Percentiles rank a stretch among this genome's conserved stretches.
phyloP scores from a whole-genome alignment of 1,140 invertebrate genomes.

The Caenorhabditis remanei region DNA sequence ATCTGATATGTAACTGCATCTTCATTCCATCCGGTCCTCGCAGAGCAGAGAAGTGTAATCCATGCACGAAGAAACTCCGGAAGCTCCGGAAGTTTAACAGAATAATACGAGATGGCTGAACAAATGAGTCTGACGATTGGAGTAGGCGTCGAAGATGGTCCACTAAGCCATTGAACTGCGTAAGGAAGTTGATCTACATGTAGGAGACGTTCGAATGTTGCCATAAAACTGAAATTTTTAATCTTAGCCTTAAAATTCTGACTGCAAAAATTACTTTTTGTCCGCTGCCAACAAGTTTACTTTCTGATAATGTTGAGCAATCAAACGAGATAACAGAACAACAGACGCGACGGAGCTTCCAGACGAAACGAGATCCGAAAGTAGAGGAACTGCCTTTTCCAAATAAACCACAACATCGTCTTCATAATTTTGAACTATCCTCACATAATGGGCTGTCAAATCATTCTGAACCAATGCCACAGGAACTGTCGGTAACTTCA shows the following conservation, averaged over 20 bases:
- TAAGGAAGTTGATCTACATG: slow-evolving; percentile 62
- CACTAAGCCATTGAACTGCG: slow-evolving; percentile 62
- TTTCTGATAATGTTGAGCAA: slow-evolving; percentile 54
- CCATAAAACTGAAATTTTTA: slow-evolving; percentile 60
- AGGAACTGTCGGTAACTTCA: slow-evolving; percentile 52
- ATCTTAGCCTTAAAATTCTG: too few relatives aligned
- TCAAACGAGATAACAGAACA: slow-evolving; percentile 47
- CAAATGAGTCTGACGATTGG: slow-evolving; percentile 59
- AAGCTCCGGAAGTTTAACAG: slow-evolving; percentile 9
- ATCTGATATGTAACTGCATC: slow-evolving; percentile 62
- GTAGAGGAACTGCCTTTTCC: slow-evolving; percentile 57
- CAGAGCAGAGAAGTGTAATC: slow-evolving; percentile 40
- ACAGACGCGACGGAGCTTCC: slow-evolving; percentile 55
- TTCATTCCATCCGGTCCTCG: slow-evolving; percentile 57
- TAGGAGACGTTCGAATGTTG: slow-evolving; percentile 60
- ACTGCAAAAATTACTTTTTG: slow-evolving; percentile 18
- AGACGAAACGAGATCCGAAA: slow-evolving; percentile 48
- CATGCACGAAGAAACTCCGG: slow-evolving; percentile 54
- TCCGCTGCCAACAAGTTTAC: slow-evolving; percentile 43
- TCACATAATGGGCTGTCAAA: slow-evolving; percentile 62
- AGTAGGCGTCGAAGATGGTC: slow-evolving; percentile 59
- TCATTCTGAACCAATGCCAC: slow-evolving; percentile 49
- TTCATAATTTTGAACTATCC: slow-evolving; percentile 39
- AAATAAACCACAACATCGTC: slow-evolving; percentile 19
- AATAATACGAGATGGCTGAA: slow-evolving; percentile 60